Evolutionary conservation across 2,113 vertebrate species (phyloP), one percentile per base, ranked within the genome.

Genomic region (Dendrocopos noguchii): DNA sequence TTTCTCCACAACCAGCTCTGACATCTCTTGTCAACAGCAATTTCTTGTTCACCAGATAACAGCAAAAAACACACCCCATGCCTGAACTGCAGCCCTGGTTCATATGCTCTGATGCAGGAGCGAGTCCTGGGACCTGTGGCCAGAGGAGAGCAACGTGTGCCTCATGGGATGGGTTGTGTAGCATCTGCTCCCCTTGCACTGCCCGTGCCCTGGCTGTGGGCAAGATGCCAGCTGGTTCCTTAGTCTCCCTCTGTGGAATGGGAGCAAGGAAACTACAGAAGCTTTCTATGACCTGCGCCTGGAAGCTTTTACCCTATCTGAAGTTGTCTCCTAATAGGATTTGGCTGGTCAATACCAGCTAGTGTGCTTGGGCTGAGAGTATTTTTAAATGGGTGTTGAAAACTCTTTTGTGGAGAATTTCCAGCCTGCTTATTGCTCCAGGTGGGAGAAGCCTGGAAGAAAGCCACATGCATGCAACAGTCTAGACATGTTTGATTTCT

Each of bases 371-470:
- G 73, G 46, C 61, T 39, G 63, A 91, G 52, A 94, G 73, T 53
- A 11, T 57, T 91, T 91, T 79, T 55, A 94, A 93, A 94, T n/a
- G 82, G 59, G 39, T 76, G 80, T 93, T 91, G 94, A 81, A 96
- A 96, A 90, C 15, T 39, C 73, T 80, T 90, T 72, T 55, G 75
- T 94, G 93, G 93, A 95, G 82, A 80, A 79, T 78, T 95, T 95
- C 94, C 92, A 93, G 86, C 71, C 88, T 71, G 76, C 74, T 92
- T 90, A 84, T 87, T 96, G 87, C 92, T 96, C 81, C 93, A 97
- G 95, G 91, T 96, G 92, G 95, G 79, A 96, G 95, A 96, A 95
- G 92, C 76, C 94, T 96, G 96, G 95, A 96, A 84, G 81, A 87
- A 90, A 95, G 93, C 95, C 96, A 96, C 87, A 93, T 90, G 66